A percentile compares a stretch with the other conserved stretches of the same genome.
Evolutionary conservation across 2,888 invertebrate species (phyloP).

Genomic region (Athalia circularis): DNA sequence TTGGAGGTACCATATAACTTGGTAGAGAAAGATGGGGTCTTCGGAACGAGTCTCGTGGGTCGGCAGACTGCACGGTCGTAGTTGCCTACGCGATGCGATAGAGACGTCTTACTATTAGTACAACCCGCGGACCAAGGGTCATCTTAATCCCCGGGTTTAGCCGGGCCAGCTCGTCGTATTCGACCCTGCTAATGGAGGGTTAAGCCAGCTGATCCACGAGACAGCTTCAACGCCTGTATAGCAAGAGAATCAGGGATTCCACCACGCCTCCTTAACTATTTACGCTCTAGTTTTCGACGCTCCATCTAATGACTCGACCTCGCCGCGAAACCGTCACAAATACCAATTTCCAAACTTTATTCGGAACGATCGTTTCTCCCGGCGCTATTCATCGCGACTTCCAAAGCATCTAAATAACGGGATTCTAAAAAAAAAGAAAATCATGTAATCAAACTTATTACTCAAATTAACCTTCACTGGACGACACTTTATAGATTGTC

Average conservation of each 20-base stretch:
- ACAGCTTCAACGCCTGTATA: conserved; percentile 34
- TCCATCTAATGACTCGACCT: not conserved
- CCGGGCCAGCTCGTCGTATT: conserved; percentile 56
- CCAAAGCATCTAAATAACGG: not conserved
- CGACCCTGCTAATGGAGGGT: conserved; percentile 63
- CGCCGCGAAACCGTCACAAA: not conserved
- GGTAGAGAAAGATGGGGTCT: conserved; percentile 31
- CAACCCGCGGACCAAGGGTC: conserved; percentile 51
- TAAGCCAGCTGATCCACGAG: conserved; percentile 62
- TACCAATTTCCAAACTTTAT: not conserved
- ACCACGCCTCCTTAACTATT: conserved; percentile 24
- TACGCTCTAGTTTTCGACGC: conserved; percentile 23
- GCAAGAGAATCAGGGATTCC: conserved; percentile 36
- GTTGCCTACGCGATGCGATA: conserved; percentile 31
- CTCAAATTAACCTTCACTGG: too few relatives aligned
- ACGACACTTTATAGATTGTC: too few relatives aligned
- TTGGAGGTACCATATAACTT: conserved; percentile 17
- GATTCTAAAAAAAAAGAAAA: not conserved
- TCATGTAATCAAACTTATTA: not conserved
- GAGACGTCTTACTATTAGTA: conserved; percentile 51
- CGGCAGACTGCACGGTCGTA: conserved; percentile 39
- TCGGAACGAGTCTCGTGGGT: conserved; percentile 35
- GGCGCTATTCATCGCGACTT: not conserved
- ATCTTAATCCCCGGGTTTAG: conserved; percentile 54
- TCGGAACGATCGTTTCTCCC: not conserved